Evolutionary conservation across 2,797 vertebrate species (phyloP), one percentile per base, ranked within the genome.

Genomic region (Oreochromis mossambicus): DNA sequence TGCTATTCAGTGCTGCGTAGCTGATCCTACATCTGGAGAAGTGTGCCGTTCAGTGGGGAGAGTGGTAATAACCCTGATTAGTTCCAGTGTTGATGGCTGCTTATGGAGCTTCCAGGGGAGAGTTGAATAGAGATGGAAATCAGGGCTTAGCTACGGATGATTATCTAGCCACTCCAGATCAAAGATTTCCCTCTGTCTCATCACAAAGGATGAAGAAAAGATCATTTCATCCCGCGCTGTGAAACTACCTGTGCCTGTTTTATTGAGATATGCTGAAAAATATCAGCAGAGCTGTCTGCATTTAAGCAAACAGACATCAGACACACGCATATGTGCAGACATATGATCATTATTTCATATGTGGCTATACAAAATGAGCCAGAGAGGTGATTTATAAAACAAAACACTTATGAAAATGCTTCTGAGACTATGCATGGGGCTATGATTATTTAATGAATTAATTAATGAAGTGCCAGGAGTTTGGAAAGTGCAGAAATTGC

Each of bases 101-200:
- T 90, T 77, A 79, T 86, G 76, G 89, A 94, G 92, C 92, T 94
- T 94, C 90, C 91, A 90, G 90, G 88, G 90, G 92, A 87, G 92
- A 94, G 94, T 63, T 93, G 90, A 92, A 90, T 84, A 86, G 91
- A 95, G 93, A 94, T 93, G 90, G 92, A 96, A 95, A 96, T 96
- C 93, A 93, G 91, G 89, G 87, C 93, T 93, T 92, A 93, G 95
- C 94, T 88, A 93, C 79, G 70, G 89, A 93, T 95, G 94, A 96
- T 96, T 95, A 96, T 95, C 94, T 86, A 83, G 86, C 89, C 91
- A 90, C 95, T 95, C 86, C 88, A 95, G 93, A 95, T 96, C 95
- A 94, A 93, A 95, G 91, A 93, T 92, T 90, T 91, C 75, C 78
- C 80, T 76, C 19, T 8, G 86, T 81, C 92, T 94, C 92, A 92